Percentiles rank a stretch among this genome's conserved stretches.
Evolutionary conservation across 2,797 vertebrate species (phyloP).

Genomic region (Enteromius unitaeniatus): DNA sequence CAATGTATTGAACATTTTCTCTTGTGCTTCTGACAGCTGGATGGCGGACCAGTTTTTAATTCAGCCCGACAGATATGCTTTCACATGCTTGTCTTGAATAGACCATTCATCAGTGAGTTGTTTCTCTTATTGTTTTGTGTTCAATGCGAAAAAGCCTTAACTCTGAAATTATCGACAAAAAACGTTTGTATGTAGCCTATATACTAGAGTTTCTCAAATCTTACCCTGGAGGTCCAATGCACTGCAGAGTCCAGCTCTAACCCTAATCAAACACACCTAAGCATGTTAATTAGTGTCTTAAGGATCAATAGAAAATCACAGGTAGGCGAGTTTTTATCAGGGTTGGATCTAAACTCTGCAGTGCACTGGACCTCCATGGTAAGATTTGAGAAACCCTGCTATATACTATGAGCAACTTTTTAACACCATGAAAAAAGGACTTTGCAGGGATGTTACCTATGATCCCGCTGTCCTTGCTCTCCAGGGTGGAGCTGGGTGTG

Average conservation of each 20-base stretch:
- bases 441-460: constrained; percentile 81
- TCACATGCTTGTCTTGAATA: constrained; percentile 17
- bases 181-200: background rate
- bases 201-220: too few species aligned
- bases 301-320: too few species aligned
- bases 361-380: too few species aligned
- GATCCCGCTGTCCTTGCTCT: constrained; percentile 99
- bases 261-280: too few species aligned
- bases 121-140: background rate
- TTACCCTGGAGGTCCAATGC: too few species aligned
- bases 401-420: too few species aligned
- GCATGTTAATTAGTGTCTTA: too few species aligned
- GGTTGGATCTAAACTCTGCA: too few species aligned
- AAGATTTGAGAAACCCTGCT: too few species aligned
- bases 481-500: constrained; percentile 97
- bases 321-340: too few species aligned
- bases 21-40: constrained; percentile 34
- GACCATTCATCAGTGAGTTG: constrained; percentile 23
- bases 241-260: too few species aligned
- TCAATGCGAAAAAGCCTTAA: constrained; percentile 2
- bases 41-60: constrained; percentile 31
- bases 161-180: background rate
- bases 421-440: too few species aligned
- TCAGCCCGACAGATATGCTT: constrained; percentile 23
- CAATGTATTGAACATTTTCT: constrained; percentile 12